Evolutionary conservation across 2,113 vertebrate genomes (phyloP).

Genomic region (Chitala chitala): DNA sequence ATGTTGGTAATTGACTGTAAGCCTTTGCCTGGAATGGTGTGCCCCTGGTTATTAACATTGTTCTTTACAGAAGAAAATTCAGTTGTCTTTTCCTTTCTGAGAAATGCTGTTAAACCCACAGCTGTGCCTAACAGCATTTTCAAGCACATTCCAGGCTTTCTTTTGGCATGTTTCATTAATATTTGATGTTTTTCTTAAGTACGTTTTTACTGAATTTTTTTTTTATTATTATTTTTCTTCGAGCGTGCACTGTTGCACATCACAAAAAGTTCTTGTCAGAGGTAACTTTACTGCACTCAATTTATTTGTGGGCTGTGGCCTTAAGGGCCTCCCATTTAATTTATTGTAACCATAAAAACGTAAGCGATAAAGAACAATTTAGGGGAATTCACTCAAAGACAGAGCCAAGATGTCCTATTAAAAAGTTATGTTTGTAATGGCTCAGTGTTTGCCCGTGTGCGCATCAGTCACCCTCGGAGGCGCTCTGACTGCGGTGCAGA

Average conservation of each 20-base stretch:
- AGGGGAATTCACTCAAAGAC: slow-evolving; percentile 44
- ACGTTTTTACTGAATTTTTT: slow-evolving; percentile 14
- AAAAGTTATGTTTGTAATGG: slow-evolving; percentile 48
- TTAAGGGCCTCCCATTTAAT: slow-evolving; percentile 39
- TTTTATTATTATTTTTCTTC: not conserved
- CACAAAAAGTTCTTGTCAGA: slow-evolving; percentile 35
- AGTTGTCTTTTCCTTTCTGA: slow-evolving; percentile 37
- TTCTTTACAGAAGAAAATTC: too few species aligned
- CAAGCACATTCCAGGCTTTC: too few species aligned
- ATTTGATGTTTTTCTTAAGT: slow-evolving; percentile 36
- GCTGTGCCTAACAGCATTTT: slow-evolving; percentile 25
- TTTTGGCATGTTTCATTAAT: too few species aligned
- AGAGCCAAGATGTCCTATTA: slow-evolving; percentile 44
- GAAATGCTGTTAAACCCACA: slow-evolving; percentile 30
- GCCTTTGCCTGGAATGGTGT: too few species aligned
- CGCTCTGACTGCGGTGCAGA: slow-evolving; percentile 27
- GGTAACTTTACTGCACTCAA: slow-evolving; percentile 48
- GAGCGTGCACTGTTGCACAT: slow-evolving; percentile 11
- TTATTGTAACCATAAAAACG: slow-evolving; percentile 56
- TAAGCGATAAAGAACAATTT: slow-evolving; percentile 51
- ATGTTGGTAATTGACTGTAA: too few species aligned
- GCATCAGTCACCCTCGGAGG: slow-evolving; percentile 60
- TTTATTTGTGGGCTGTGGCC: slow-evolving; percentile 45
- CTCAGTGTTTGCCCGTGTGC: slow-evolving; percentile 42
- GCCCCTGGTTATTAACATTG: too few species aligned